phyloP scores from a whole-genome alignment of 1,140 invertebrate genomes.

The Plectrocnemia conspersa region DNA sequence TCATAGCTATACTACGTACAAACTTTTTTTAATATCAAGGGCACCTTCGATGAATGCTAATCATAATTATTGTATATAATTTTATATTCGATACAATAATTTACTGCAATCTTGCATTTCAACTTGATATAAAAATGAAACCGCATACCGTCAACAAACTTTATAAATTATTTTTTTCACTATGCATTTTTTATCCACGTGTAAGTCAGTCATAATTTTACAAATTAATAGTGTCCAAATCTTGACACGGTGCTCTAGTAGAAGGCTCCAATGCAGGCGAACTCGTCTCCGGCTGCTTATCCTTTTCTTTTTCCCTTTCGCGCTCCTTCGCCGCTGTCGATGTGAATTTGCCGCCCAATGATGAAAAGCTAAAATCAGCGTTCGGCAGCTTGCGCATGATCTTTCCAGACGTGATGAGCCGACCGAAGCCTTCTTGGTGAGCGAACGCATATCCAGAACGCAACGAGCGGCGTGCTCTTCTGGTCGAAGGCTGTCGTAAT shows the following conservation, averaged over 20 bases:
- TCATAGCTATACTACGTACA: no score
- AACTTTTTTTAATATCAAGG: neutral
- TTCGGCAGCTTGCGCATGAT: constrained; percentile 87
- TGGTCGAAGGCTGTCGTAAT: constrained; percentile 77
- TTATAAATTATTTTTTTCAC: neutral
- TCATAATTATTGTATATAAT: constrained; percentile 5
- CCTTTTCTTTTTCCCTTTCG: constrained; percentile 41
- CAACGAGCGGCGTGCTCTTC: constrained; percentile 80
- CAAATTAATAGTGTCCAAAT: constrained; percentile 63
- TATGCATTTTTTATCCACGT: no score
- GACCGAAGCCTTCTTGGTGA: constrained; percentile 94
- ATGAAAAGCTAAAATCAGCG: constrained; percentile 53
- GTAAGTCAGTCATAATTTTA: no score
- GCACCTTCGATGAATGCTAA: constrained; percentile 1
- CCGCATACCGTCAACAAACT: neutral
- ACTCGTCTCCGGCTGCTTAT: constrained; percentile 25
- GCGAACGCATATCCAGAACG: constrained; percentile 98
- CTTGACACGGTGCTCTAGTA: constrained; percentile 55
- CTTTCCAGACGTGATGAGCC: constrained; percentile 95
- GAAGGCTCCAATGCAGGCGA: constrained; percentile 43
- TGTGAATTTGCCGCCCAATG: constrained; percentile 44
- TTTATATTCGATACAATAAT: no score
- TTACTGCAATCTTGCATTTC: no score
- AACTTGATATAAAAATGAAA: neutral
- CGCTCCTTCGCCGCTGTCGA: constrained; percentile 37